These are phyloP conservation scores for Dasypogon diadema DNA, from an alignment of 2,888 invertebrate genomes.

Conservation along the genomic window DNA sequence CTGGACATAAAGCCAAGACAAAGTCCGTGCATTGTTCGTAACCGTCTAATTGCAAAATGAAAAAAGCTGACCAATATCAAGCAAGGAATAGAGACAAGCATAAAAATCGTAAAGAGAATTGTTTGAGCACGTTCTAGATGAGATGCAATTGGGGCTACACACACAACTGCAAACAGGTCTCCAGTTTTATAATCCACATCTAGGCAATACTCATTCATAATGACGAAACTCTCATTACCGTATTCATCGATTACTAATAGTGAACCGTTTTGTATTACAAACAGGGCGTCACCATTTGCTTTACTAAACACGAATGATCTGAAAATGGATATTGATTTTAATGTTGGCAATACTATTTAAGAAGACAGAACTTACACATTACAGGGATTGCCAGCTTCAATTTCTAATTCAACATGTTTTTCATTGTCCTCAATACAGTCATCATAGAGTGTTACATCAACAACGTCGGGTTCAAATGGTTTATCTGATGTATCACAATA, in stretches of 20 bases:
- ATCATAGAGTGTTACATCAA: conserved; percentile 65
- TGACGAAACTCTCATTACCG: conserved; percentile 63
- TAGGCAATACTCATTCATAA: conserved; percentile 64
- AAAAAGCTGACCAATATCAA: conserved; percentile 63
- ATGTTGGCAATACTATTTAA: not conserved
- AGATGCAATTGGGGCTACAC: conserved; percentile 63
- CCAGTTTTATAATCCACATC: conserved; percentile 64
- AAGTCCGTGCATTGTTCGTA: conserved; percentile 65
- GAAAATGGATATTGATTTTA: conserved; percentile 49
- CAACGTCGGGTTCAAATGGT: conserved; percentile 59
- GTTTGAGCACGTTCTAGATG: conserved; percentile 62
- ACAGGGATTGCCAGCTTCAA: conserved; percentile 66
- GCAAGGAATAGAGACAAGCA: conserved; percentile 66
- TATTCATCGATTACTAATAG: conserved; percentile 63
- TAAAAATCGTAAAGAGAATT: conserved; percentile 63
- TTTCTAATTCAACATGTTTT: conserved; percentile 59
- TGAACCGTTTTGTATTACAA: conserved; percentile 66
- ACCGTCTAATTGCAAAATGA: conserved; percentile 61
- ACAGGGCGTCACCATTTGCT: conserved; percentile 62
- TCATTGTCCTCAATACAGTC: conserved; percentile 67
- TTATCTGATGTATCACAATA: conserved; percentile 50
- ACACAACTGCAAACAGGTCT: conserved; percentile 64
- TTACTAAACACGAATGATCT: conserved; percentile 59
- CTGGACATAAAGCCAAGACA: conserved; percentile 65
- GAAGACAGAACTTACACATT: conserved; percentile 62